Evolutionary conservation across 1,140 invertebrate genomes (phyloP).

Genomic region (Ridgeia piscesae): DNA sequence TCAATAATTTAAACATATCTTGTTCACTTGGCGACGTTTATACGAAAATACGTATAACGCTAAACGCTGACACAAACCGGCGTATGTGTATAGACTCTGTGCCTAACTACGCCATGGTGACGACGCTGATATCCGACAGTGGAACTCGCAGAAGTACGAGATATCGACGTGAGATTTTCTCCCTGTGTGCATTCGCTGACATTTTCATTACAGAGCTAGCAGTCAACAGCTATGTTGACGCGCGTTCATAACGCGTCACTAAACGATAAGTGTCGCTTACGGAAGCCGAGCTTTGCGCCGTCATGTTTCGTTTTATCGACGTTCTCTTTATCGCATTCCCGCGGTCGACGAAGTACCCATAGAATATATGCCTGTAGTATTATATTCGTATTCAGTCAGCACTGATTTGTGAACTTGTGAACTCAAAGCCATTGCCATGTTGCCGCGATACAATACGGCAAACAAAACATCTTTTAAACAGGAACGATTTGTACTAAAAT

Average conservation of each 20-base stretch:
- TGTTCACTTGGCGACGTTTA: not conserved
- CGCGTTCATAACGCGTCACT: not conserved
- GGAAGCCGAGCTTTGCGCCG: not conserved
- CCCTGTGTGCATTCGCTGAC: not conserved
- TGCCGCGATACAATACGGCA: not conserved
- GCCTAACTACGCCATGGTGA: not conserved
- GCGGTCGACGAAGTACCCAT: not conserved
- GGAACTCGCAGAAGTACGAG: not conserved
- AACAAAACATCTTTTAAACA: not conserved
- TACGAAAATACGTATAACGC: not conserved
- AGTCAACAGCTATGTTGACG: not conserved
- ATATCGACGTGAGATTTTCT: not conserved
- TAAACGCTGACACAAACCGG: no score
- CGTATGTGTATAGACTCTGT: not conserved
- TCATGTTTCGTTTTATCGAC: not conserved
- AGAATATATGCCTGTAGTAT: not conserved
- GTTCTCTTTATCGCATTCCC: not conserved
- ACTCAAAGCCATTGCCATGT: not conserved
- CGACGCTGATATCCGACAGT: not conserved
- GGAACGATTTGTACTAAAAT: not conserved
- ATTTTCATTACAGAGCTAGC: not conserved
- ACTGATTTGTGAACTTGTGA: not conserved
- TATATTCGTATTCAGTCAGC: not conserved
- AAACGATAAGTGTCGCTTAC: not conserved
- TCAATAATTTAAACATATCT: not conserved